phyloP scores from a whole-genome alignment of 2,797 vertebrate species.

The Hydrolagus colliei region DNA sequence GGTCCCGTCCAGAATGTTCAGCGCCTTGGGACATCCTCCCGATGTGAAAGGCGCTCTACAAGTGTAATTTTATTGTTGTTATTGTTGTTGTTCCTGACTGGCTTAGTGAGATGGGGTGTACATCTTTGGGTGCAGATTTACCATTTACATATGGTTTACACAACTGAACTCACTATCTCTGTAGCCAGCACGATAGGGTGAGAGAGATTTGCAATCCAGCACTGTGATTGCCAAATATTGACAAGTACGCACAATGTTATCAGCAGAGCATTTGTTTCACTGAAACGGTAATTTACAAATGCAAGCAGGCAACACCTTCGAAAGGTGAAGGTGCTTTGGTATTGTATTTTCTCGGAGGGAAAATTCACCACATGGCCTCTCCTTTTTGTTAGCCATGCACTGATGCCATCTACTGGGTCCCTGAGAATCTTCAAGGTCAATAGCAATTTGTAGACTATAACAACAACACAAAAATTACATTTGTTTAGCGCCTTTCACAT shows the following conservation, averaged over 20 bases:
- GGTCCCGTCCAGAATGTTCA: too few relatives aligned
- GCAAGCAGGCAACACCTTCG: not conserved
- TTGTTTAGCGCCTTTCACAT: too few relatives aligned
- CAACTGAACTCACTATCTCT: not conserved
- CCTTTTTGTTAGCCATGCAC: not conserved
- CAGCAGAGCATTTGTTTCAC: too few relatives aligned
- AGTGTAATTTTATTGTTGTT: too few relatives aligned
- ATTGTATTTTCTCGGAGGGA: not conserved
- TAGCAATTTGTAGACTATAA: too few relatives aligned
- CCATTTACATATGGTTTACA: too few relatives aligned
- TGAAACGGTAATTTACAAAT: not conserved
- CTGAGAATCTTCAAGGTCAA: not conserved
- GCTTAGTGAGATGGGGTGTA: too few relatives aligned
- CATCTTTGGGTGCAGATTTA: too few relatives aligned
- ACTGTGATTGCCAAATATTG: slow-evolving; percentile 43
- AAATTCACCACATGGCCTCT: not conserved
- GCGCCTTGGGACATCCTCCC: too few relatives aligned
- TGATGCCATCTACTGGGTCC: not conserved
- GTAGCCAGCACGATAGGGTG: not conserved
- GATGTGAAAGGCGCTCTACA: too few relatives aligned
- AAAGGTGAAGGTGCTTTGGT: not conserved
- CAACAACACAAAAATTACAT: too few relatives aligned
- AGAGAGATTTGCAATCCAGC: not conserved
- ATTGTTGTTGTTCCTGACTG: too few relatives aligned
- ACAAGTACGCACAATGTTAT: not conserved